Conservation (phyloP, 2,797 vertebrate genomes). For the Petrocephalus sullivani region DNA sequence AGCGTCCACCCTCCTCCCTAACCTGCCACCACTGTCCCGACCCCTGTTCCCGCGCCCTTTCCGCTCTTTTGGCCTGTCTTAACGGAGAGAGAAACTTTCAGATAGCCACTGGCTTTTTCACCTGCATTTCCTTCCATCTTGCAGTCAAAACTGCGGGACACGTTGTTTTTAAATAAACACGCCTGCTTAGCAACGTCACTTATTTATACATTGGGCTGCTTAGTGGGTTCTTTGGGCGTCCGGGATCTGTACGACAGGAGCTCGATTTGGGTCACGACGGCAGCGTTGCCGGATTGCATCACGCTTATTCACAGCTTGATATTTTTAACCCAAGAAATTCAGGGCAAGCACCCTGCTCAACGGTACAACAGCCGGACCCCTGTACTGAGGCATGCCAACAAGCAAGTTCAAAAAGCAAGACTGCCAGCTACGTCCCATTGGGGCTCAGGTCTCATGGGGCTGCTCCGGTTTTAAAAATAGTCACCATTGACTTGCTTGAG, state of each 20-base stretch:
- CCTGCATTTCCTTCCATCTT: neutral
- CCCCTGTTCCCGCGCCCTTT: neutral
- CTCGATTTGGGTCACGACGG: neutral
- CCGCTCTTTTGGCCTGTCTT: neutral
- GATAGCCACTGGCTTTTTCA: neutral
- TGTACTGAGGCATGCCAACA: neutral
- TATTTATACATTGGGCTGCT: conserved; percentile 7
- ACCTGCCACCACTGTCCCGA: neutral
- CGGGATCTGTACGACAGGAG: neutral
- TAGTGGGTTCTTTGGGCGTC: neutral
- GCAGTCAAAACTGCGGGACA: neutral
- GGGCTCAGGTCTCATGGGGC: neutral
- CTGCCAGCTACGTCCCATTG: neutral
- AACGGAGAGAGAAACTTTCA: neutral
- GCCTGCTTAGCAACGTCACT: neutral
- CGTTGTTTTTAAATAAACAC: conserved; percentile 13
- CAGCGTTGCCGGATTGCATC: neutral
- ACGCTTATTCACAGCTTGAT: neutral
- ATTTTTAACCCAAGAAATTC: conserved; percentile 7
- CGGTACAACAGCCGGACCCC: neutral
- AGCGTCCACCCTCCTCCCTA: neutral
- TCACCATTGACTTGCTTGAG: neutral
- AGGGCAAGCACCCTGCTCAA: neutral
- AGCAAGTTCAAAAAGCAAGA: neutral
- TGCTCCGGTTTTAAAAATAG: neutral